Base-by-base conservation (phyloP, 2,797 vertebrate genomes). In the Melanotaenia boesemani region DNA sequence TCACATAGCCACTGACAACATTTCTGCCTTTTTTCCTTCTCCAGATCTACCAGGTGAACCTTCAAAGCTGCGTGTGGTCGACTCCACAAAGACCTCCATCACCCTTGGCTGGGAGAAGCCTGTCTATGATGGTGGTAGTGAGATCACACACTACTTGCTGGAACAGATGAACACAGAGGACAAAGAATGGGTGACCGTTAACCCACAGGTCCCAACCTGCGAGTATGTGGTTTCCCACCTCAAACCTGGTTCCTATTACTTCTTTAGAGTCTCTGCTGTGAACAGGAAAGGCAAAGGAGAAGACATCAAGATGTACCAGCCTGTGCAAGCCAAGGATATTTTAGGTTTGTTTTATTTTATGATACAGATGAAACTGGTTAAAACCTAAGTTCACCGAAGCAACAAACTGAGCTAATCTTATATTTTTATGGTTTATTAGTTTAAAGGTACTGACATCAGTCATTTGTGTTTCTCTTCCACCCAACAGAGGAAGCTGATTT, bases 41-140 rank as follows among this genome's bases (percentile, higher is more conserved):
- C 55, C 83, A 99, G 98, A 99, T 92, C 94, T 96, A 77, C 98
- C 98, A 62, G 96, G 97, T 30, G 96, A 97, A 77, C 98, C 98
- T 8, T 94, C 97, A 73, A 99, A 99, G 84, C 93, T 99, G 82
- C 95, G 87, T 81, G 95, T 99, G 62, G 92, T 97, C 16, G 98
- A 99, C 88, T 97, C 97, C 74, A 99, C 98, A 58, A 99, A 98
- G 91, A 96, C 97, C 67, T 99, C 98, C 69, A 95, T 99, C 80
- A 99, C 97, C 3, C 94, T 99, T 67, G 94, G 94, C 72, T 99
- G 98, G 98, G 97, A 96, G 81, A 97, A 96, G 79, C 97, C 98
- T 44, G 94, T 97, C 62, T 99, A 98, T 77, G 96, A 99, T 82
- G 98, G 98, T 65, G 98, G 98, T 91, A 99, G 98, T 89, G 90